Base-by-base conservation (phyloP, 1,140 invertebrate genomes). In the Macrocentrus cingulum region DNA sequence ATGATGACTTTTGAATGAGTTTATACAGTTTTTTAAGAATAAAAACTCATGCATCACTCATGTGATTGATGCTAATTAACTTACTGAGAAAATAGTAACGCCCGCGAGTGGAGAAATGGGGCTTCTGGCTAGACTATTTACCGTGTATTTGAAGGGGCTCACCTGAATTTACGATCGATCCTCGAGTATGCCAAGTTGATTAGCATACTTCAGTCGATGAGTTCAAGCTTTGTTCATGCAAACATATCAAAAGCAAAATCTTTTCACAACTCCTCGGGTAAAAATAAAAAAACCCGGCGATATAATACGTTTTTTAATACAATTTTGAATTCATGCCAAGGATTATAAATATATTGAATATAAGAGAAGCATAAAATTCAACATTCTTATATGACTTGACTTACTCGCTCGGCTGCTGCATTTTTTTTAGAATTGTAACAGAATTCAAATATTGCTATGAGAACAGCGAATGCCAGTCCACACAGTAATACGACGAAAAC, bases 401-500 rank as follows among this genome's bases (percentile, higher is more conserved):
- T 81, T 73, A 89, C 87, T 76, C 84, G 84, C 72, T 91, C 88
- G 13, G 81, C 78, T 41, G 83, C 74, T 42, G 87, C 83, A 71
- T 85, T 88, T 72, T 84, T 86, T 65, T 85, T 87, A 0, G 88
- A 87, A 73, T 91, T 91, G 81, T 89, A 91, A 64, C 89, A 89
- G 73, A 94, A 92, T 76, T 93, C 91, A 63, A 87, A 82, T 56
- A 92, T 88, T 8, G 90, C 87, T 4, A 91, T 84, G 4, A 91
- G 74, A 39, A 92, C 83, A 11, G 90, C 89, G 29, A 90, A 82
- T 2, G 85, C 85, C 16, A 92, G 75, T 11, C 91, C 91, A 61
- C 88, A 87, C 0, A 92, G 74, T 2, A 96, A 83, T 5, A 98
- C 92, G 11, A 98, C 90, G 72, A 98, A 98, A 4, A 98, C 91